Conservation (phyloP, 2,888 invertebrate genomes). For the Ectemnius continuus region DNA sequence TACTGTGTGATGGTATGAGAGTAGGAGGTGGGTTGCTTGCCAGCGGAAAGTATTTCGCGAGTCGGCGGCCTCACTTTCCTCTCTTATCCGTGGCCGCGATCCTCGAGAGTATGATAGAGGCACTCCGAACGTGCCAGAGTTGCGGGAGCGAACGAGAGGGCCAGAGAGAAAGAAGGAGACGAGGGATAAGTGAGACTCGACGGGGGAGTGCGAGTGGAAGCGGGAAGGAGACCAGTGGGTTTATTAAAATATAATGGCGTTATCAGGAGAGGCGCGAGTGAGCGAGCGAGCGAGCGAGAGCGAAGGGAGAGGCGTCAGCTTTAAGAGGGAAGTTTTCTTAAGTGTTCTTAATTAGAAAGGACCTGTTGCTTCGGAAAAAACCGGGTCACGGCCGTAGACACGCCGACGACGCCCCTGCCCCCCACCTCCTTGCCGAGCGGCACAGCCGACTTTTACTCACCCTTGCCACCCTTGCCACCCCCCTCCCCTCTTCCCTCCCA, state of each 20-base stretch:
- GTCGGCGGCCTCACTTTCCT: constrained; percentile 28
- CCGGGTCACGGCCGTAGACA: constrained; percentile 77
- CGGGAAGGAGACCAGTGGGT: constrained; percentile 60
- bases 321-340: constrained; percentile 79
- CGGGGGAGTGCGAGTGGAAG: constrained; percentile 32
- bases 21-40: constrained; percentile 26
- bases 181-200: constrained; percentile 29
- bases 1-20: too few species aligned
- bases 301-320: constrained; percentile 75
- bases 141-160: constrained; percentile 13
- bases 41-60: constrained; percentile 28
- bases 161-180: constrained; percentile 11
- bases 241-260: constrained; percentile 78
- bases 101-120: constrained; percentile 20
- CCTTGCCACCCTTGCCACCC: constrained; percentile 9
- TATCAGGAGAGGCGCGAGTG: constrained; percentile 66
- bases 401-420: constrained; percentile 57
- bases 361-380: constrained; percentile 79
- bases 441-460: constrained; percentile 22
- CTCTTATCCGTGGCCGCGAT: constrained; percentile 20
- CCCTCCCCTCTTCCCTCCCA: not conserved
- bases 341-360: constrained; percentile 79
- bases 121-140: not conserved
- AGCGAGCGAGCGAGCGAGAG: constrained; percentile 42
- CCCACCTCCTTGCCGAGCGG: constrained; percentile 32